These are phyloP conservation scores for Acanthosepion lycidas DNA, from an alignment of 2,888 invertebrate species.

Conservation along the genomic window DNA sequence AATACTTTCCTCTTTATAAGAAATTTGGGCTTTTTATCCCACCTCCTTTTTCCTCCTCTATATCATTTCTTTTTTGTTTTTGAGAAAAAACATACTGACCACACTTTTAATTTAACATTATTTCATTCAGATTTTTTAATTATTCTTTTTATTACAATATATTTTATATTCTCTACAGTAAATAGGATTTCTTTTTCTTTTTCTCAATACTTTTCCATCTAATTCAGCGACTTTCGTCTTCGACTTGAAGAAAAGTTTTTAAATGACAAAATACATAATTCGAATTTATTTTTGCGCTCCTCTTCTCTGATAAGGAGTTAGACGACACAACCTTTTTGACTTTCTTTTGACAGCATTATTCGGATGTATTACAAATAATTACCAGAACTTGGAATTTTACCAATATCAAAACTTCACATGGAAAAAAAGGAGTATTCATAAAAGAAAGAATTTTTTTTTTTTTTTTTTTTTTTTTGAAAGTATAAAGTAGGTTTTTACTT, in stretches of 20 bases:
- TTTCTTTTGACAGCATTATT: background rate
- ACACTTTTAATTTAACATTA: background rate
- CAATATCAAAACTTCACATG: background rate
- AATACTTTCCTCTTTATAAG: background rate
- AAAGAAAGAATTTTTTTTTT: background rate
- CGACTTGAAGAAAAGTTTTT: background rate
- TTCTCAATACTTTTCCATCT: background rate
- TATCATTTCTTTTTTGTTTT: background rate
- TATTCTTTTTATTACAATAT: background rate
- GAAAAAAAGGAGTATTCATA: background rate
- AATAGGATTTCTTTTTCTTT: background rate
- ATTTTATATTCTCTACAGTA: background rate
- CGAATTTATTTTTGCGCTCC: background rate
- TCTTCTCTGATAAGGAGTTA: background rate
- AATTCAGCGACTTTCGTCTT: background rate
- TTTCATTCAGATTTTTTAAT: background rate
- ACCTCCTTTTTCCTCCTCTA: background rate
- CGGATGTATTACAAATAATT: background rate
- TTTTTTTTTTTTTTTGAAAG: background rate
- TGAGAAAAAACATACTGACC: background rate
- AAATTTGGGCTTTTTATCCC: background rate
- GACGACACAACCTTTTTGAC: background rate
- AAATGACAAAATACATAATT: background rate
- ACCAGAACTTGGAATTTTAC: background rate
- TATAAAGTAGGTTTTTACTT: background rate